Conservation (phyloP, 2,888 invertebrate genomes). For the Orthonevra nobilis region DNA sequence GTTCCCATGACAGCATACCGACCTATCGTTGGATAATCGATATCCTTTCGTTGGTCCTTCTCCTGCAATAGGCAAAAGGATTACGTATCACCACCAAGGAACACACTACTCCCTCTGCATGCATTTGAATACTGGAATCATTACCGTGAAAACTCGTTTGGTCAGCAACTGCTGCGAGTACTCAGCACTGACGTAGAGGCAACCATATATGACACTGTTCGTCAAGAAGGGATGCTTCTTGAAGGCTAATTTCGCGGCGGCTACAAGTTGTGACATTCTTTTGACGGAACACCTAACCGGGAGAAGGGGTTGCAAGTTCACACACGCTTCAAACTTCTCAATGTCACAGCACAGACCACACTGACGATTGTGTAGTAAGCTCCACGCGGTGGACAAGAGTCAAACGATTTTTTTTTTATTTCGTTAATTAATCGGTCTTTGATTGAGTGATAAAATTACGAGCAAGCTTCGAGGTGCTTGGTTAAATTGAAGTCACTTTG, state of each 20-base stretch:
- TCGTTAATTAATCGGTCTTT: not conserved
- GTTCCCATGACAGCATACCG: slow-evolving; percentile 84
- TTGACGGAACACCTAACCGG: slow-evolving; percentile 2
- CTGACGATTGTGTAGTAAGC: slow-evolving; percentile 48
- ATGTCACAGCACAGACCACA: slow-evolving; percentile 20
- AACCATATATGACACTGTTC: slow-evolving; percentile 86
- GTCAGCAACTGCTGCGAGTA: slow-evolving; percentile 88
- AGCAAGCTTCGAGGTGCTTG: too few species aligned
- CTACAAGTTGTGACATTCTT: slow-evolving; percentile 49
- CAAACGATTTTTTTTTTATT: not conserved
- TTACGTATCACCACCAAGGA: slow-evolving; percentile 3
- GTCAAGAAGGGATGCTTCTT: slow-evolving; percentile 81
- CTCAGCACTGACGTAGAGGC: slow-evolving; percentile 89
- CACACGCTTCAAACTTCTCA: slow-evolving; percentile 36
- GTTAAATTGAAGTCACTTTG: too few species aligned
- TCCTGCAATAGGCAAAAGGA: slow-evolving; percentile 50
- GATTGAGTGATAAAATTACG: too few species aligned
- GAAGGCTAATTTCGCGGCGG: slow-evolving; percentile 73
- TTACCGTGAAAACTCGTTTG: slow-evolving; percentile 84
- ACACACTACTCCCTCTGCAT: slow-evolving; percentile 5
- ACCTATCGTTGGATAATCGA: slow-evolving; percentile 82
- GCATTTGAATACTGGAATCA: not conserved
- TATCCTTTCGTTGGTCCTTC: slow-evolving; percentile 75
- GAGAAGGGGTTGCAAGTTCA: not conserved
- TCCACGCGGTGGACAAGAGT: not conserved